Conservation (phyloP, 2,888 invertebrate genomes). For the Pseudolycoriella hygida region DNA sequence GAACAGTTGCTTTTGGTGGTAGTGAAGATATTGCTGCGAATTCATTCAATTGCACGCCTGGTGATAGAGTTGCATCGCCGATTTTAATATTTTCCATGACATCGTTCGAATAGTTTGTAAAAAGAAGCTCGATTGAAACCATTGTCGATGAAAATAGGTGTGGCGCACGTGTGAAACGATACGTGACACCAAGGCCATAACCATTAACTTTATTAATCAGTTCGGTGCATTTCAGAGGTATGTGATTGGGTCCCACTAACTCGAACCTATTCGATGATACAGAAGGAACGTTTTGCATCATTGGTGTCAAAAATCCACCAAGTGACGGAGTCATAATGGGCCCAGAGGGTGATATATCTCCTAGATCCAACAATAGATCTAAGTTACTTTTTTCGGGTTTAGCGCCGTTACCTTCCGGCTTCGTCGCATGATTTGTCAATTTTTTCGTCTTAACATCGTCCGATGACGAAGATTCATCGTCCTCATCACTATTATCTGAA, state of each 20-base stretch:
- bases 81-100: constrained; percentile 52
- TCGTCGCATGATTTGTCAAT: constrained; percentile 16
- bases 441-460: constrained; percentile 16
- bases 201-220: constrained; percentile 55
- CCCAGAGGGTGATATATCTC: constrained; percentile 50
- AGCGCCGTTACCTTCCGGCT: constrained; percentile 1
- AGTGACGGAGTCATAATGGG: constrained; percentile 57
- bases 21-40: constrained; percentile 50
- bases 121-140: constrained; percentile 62
- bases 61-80: constrained; percentile 37
- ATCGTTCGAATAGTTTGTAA: constrained; percentile 47
- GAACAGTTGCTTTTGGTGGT: constrained; percentile 41
- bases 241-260: constrained; percentile 39
- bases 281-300: constrained; percentile 19
- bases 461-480: constrained; percentile 15
- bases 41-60: constrained; percentile 56
- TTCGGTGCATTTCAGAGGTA: constrained; percentile 40
- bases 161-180: constrained; percentile 58
- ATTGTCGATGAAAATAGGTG: constrained; percentile 67
- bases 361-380: constrained; percentile 69
- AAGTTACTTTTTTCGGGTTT: constrained; percentile 41
- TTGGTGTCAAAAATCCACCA: constrained; percentile 58
- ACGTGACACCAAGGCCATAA: constrained; percentile 43
- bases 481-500: constrained; percentile 16
- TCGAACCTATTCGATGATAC: constrained; percentile 27